Evolutionary conservation across 2,797 vertebrate genomes (phyloP).

Genomic region (Oreortyx pictus): DNA sequence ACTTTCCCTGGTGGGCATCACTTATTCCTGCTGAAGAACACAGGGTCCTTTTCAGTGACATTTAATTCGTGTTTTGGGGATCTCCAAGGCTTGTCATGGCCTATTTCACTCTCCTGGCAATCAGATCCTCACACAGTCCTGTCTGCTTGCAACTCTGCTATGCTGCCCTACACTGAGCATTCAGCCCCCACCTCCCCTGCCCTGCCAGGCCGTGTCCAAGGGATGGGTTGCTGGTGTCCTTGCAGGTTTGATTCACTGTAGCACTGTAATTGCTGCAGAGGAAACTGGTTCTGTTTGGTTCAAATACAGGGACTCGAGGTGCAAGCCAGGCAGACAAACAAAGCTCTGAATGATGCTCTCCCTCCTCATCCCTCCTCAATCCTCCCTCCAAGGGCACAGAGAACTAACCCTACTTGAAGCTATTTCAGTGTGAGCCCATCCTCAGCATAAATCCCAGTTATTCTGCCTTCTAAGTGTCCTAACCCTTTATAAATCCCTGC

Average conservation of each 20-base stretch:
- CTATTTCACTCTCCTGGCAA: background rate
- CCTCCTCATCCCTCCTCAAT: background rate
- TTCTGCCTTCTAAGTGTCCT: background rate
- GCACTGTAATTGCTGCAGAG: background rate
- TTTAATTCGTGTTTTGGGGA: background rate
- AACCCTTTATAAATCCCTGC: background rate
- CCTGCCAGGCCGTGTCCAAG: fast-evolving
- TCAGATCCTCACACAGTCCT: background rate
- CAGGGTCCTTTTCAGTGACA: background rate
- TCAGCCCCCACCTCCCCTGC: background rate
- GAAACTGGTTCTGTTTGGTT: background rate
- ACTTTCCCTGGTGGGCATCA: background rate
- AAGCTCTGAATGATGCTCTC: background rate
- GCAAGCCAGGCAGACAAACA: background rate
- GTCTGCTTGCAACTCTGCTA: background rate
- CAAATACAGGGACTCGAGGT: background rate
- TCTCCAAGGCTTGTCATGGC: background rate
- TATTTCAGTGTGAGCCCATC: background rate
- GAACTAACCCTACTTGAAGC: background rate
- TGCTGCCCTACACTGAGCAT: background rate
- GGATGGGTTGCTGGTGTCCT: fast-evolving
- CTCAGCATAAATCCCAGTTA: background rate
- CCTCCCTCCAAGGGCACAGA: background rate
- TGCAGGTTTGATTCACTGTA: background rate
- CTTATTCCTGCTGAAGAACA: background rate